phyloP scores from a whole-genome alignment of 2,888 invertebrate species.

The Rhaphigaster nebulosa region DNA sequence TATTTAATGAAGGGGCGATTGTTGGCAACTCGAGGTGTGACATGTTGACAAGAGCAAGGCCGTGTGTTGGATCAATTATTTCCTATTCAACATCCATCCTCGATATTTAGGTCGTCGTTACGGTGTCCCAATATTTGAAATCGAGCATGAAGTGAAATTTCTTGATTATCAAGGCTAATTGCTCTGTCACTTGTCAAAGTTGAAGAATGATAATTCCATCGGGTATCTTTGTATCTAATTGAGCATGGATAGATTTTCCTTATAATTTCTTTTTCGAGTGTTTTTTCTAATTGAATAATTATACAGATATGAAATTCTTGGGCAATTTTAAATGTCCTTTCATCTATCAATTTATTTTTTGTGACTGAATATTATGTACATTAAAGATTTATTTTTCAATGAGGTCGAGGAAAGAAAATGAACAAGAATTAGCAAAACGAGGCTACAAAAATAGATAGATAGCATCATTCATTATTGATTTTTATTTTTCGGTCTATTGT shows the following conservation, averaged over 20 bases:
- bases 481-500: too few species aligned
- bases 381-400: too few species aligned
- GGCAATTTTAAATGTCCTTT: too few species aligned
- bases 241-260: background rate
- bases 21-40: background rate
- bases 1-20: conserved; percentile 30
- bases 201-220: background rate
- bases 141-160: background rate
- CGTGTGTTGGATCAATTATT: conserved; percentile 48
- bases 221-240: background rate
- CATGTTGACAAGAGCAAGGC: conserved; percentile 13
- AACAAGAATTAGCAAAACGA: too few species aligned
- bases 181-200: background rate
- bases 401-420: too few species aligned
- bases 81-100: background rate
- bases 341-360: too few species aligned
- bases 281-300: background rate
- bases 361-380: too few species aligned
- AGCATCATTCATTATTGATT: too few species aligned
- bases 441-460: too few species aligned
- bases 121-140: background rate
- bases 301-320: background rate
- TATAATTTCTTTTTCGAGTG: background rate
- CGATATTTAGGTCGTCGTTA: background rate
- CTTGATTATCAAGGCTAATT: background rate